Evolutionary conservation across 2,888 invertebrate genomes (phyloP), one percentile per base, ranked within the genome.

Genomic region (Cryptophagus acutangulus): DNA sequence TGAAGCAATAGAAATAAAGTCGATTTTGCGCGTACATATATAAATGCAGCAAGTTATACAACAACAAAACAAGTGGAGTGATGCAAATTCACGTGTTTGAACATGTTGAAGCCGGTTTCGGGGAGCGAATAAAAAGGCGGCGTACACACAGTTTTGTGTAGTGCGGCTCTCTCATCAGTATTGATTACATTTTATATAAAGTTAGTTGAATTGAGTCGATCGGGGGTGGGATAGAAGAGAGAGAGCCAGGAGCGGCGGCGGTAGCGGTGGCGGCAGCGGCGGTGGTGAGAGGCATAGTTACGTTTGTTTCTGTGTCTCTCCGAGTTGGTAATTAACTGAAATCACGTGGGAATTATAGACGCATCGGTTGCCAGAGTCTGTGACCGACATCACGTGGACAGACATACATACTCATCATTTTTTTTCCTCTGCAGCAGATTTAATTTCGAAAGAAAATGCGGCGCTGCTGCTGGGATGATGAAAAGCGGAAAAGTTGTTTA

Each of bases 261-360:
- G n/a, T 31, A 12, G 26, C 12, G 5, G n/a, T n/a, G 26, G 26
- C 26, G 10, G 12, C 12, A n/a, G 26, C 10, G 26, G 26, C 26
- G n/a, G 26, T 13, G n/a, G 12, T 26, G n/a, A 26, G n/a, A 12
- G 10, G 12, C 26, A 26, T 26, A 26, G 10, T n/a, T 14, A 34
- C 33, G 40, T 48, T 46, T 44, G 48, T 54, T 51, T 52, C 45
- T 48, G 48, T 51, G 45, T 52, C 51, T 43, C 49, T 43, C 51
- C 45, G 49, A 54, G 45, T 55, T 52, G 51, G 54, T 61, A 59
- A 61, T 61, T 60, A 61, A 59, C 58, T 54, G 43, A 40, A 55
- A 52, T 60, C 61, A 61, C 60, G 61, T 61, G 61, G 59, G 59
- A 58, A 51, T 56, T 54, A 50, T 54, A 51, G 54, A 57, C 54